Percentiles rank a stretch among this genome's conserved stretches.
Conservation (phyloP, 1,140 invertebrate genomes). For the Phortica variegata region DNA sequence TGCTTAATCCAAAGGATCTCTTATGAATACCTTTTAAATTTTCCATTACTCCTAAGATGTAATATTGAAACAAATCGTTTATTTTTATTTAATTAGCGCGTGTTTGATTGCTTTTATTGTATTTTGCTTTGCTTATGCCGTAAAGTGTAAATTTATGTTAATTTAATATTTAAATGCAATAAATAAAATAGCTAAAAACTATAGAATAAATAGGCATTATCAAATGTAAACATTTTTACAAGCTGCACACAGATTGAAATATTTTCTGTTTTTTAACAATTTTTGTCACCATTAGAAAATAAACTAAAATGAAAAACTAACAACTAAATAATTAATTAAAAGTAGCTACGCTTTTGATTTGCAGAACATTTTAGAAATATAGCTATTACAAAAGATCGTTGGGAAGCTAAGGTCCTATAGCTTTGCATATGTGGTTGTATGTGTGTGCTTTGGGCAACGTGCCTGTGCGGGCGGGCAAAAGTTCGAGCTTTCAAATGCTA, state of each 20-base stretch:
- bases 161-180: constrained; percentile 48
- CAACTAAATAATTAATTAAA: too few relatives aligned
- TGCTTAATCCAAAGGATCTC: background rate
- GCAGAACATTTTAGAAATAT: too few relatives aligned
- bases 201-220: constrained; percentile 42
- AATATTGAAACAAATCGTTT: constrained; percentile 3
- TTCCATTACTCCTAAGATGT: background rate
- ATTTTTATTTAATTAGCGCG: constrained; percentile 14
- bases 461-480: too few relatives aligned
- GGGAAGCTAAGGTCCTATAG: too few relatives aligned
- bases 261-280: too few relatives aligned
- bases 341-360: too few relatives aligned
- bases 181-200: constrained; percentile 49
- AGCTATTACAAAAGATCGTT: too few relatives aligned
- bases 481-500: too few relatives aligned
- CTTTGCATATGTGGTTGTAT: too few relatives aligned
- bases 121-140: constrained; percentile 35
- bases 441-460: too few relatives aligned
- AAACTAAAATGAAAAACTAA: too few relatives aligned
- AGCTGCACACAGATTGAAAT: constrained; percentile 28
- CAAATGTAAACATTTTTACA: constrained; percentile 44
- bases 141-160: constrained; percentile 35
- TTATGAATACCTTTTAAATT: constrained; percentile 6
- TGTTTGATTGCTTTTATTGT: constrained; percentile 20
- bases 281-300: too few relatives aligned